phyloP scores from a whole-genome alignment of 2,113 vertebrate species.

The Rattus norvegicus region DNA sequence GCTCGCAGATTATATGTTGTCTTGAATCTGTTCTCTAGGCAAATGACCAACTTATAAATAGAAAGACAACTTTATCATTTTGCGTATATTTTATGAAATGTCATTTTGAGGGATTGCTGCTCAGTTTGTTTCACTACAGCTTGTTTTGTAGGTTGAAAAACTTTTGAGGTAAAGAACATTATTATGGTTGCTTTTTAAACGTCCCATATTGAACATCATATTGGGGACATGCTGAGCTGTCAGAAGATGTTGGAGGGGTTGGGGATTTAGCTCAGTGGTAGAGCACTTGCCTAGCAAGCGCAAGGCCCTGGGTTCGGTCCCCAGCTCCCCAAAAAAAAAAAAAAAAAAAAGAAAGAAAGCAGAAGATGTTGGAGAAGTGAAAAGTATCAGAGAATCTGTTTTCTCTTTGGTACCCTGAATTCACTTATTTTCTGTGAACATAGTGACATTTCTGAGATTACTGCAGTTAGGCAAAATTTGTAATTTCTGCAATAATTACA shows the following conservation, averaged over 20 bases:
- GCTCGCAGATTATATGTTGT: not conserved
- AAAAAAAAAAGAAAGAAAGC: too few species aligned
- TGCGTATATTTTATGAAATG: not conserved
- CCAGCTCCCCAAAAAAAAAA: too few species aligned
- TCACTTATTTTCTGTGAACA: not conserved
- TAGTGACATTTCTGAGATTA: not conserved
- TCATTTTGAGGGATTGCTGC: not conserved
- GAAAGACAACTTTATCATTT: not conserved
- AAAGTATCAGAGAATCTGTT: not conserved
- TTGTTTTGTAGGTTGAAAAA: not conserved
- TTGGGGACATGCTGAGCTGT: not conserved
- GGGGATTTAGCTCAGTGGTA: too few species aligned
- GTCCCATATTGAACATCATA: not conserved
- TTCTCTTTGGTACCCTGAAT: not conserved
- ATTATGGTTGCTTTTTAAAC: not conserved
- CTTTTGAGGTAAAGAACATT: not conserved
- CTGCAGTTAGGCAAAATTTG: not conserved
- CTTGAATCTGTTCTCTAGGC: not conserved
- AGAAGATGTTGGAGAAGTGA: slow-evolving; percentile 24
- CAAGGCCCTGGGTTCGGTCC: too few species aligned
- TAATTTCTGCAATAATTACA: not conserved
- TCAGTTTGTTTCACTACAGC: not conserved
- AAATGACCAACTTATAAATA: not conserved
- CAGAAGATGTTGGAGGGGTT: slow-evolving; percentile 25
- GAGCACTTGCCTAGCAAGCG: too few species aligned